Evolutionary conservation across 2,113 vertebrate species (phyloP).

Genomic region (Collichthys lucidus): DNA sequence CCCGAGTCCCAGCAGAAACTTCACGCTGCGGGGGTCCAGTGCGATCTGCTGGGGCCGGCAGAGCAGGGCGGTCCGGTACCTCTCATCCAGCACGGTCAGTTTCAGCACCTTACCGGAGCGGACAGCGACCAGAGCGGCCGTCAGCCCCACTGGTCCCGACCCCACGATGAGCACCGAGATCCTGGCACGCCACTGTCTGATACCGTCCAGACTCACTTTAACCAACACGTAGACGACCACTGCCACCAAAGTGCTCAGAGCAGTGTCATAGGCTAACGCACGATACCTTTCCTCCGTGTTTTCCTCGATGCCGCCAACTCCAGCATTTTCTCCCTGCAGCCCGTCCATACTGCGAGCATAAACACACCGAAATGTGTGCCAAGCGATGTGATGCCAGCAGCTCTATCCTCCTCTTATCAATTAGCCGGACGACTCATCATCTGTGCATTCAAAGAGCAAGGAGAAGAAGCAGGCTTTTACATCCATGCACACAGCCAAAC

Average conservation of each 20-base stretch:
- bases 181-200: conserved; percentile 82
- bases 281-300: conserved; percentile 75
- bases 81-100: conserved; percentile 75
- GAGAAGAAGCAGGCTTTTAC: background rate
- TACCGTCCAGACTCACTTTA: conserved; percentile 84
- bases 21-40: conserved; percentile 77
- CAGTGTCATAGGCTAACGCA: conserved; percentile 81
- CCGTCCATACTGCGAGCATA: conserved; percentile 66
- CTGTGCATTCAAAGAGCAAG: background rate
- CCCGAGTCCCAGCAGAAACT: conserved; percentile 79
- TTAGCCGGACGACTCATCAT: background rate
- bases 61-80: conserved; percentile 79
- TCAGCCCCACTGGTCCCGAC: conserved; percentile 80
- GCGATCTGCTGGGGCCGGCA: conserved; percentile 83
- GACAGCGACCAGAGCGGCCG: conserved; percentile 86
- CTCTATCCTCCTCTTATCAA: background rate
- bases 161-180: conserved; percentile 80
- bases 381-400: background rate
- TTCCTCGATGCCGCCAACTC: conserved; percentile 56
- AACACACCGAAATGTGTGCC: background rate
- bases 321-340: conserved; percentile 60
- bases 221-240: conserved; percentile 81
- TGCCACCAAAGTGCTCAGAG: conserved; percentile 79
- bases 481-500: background rate
- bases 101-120: conserved; percentile 87